phyloP scores from a whole-genome alignment of 1,140 invertebrate species.

The Cydia splendana region DNA sequence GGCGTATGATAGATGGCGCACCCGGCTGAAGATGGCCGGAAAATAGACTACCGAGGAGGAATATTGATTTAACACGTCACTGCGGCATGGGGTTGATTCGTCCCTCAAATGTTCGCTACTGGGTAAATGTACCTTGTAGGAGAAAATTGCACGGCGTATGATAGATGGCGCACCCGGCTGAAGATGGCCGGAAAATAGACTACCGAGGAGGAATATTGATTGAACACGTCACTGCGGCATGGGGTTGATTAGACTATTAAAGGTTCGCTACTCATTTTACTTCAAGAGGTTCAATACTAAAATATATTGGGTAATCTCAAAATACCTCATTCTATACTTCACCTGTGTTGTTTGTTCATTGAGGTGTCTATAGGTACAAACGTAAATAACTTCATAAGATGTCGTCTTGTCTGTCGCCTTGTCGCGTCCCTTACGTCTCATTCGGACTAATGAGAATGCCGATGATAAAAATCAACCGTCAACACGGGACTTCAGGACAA shows the following conservation, averaged over 20 bases:
- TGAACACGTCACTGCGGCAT: not conserved
- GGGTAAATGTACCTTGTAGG: not conserved
- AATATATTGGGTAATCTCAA: no score
- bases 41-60: not conserved
- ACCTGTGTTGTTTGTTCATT: no score
- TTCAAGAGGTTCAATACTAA: no score
- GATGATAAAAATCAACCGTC: slow-evolving; percentile 16
- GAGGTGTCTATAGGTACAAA: no score
- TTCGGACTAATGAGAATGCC: not conserved
- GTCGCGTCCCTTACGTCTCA: not conserved
- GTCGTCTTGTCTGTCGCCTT: no score
- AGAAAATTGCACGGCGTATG: not conserved
- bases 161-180: not conserved
- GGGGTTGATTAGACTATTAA: not conserved
- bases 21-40: not conserved
- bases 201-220: not conserved
- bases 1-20: not conserved
- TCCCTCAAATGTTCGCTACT: not conserved
- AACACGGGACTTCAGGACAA: not conserved
- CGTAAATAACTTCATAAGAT: not conserved
- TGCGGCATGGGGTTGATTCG: not conserved
- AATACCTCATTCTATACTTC: no score
- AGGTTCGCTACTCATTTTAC: no score
- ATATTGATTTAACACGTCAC: slow-evolving; percentile 4
- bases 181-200: not conserved